Base-by-base conservation (phyloP, 1,140 invertebrate genomes). In the Papilio dardanus region DNA sequence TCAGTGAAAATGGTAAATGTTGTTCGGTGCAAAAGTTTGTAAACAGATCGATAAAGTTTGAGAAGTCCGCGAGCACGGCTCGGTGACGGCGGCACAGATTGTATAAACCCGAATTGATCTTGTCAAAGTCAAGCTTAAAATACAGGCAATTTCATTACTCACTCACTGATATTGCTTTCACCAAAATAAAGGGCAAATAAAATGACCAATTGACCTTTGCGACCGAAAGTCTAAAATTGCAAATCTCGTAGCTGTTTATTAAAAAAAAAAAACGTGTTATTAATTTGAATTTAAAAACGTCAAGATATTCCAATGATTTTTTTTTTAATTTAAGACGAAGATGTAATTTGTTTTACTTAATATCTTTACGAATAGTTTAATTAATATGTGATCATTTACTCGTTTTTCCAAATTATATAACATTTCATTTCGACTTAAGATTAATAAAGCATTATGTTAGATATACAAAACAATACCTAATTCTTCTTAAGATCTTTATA, bases 31-130 rank as follows among this genome's bases (percentile, higher is more conserved):
- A 33, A 85, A 84, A 83, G 76, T 83, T 86, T 86, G 89, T 91
- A 91, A 91, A 91, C 88, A 91, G 89, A 88, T 91, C 89, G 81
- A 91, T 90, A 84, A 73, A 73, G 76, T 76, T 77, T 78, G 79
- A 79, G 83, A 81, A 80, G 81, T 75, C 79, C 78, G 78, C 77
- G 71, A 30, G 31, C 7, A 40, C 33, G 24, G 68, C 30, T 24
- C 68, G 68, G 71, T 73, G 71, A 73, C 71, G 71, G 66, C 66
- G 46, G 50, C 42, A 58, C 42, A 54, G 71, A 73, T 73, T 33
- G 16, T 73, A 54, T 54, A 54, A 21, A 54, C 69, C n/a, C 46
- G 71, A 73, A 73, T 73, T 73, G 71, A 73, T 73, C 71, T 73
- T 73, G 71, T 73, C 69, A 73, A 73, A 73, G 69, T 73, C 69